These are phyloP conservation scores for Nudaria mundana DNA, from an alignment of 2,888 invertebrate genomes.

Conservation along the genomic window DNA sequence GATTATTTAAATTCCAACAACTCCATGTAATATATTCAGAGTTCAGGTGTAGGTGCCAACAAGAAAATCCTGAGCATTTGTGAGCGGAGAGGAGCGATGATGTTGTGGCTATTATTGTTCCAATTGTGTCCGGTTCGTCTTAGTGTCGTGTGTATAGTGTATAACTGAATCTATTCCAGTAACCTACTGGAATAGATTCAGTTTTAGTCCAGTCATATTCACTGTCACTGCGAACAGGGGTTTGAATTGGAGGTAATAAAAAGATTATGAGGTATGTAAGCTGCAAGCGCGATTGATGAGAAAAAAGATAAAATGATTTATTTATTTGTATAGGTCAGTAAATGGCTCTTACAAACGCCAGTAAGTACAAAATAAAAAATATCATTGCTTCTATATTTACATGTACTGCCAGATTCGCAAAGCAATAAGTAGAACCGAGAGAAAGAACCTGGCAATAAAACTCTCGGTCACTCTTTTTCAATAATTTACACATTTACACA, in stretches of 20 bases:
- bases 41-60: conserved; percentile 34
- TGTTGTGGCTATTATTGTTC: conserved; percentile 42
- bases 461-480: too few species aligned
- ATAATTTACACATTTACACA: too few species aligned
- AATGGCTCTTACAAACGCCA: too few species aligned
- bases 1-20: conserved; percentile 24
- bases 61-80: conserved; percentile 21
- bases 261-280: not conserved
- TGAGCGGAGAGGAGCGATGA: conserved; percentile 22
- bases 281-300: too few species aligned
- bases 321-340: too few species aligned
- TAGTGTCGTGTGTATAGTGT: conserved; percentile 53
- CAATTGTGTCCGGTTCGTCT: conserved; percentile 29
- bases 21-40: conserved; percentile 31
- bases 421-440: too few species aligned
- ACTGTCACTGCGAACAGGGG: conserved; percentile 12
- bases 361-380: too few species aligned
- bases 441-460: too few species aligned
- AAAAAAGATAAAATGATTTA: too few species aligned
- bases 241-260: not conserved
- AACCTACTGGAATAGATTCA: conserved; percentile 28
- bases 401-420: too few species aligned
- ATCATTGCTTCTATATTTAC: too few species aligned
- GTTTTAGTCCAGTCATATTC: conserved; percentile 22
- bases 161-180: conserved; percentile 33